phyloP scores from a whole-genome alignment of 2,113 vertebrate genomes.

The Buteo buteo region DNA sequence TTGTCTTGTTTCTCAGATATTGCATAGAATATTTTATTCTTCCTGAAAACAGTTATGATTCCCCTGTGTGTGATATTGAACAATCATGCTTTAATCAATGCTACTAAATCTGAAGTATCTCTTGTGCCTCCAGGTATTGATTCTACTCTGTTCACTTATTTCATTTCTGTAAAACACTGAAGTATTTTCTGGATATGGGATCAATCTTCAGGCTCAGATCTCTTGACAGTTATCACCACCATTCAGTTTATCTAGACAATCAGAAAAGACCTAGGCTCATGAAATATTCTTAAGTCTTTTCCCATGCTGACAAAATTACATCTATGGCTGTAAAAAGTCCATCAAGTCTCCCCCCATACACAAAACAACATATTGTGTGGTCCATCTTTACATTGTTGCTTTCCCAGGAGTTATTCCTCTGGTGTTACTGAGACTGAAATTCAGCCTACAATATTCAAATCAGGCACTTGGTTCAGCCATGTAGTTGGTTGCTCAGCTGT shows the following conservation, averaged over 20 bases:
- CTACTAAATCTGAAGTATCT: constrained; percentile 24
- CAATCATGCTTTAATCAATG: constrained; percentile 52
- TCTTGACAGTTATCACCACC: neutral
- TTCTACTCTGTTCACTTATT: neutral
- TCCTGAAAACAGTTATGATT: constrained; percentile 27
- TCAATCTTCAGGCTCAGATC: neutral
- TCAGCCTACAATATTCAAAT: neutral
- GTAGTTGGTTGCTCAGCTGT: neutral
- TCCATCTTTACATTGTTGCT: neutral
- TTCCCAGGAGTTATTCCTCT: neutral
- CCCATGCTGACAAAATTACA: neutral
- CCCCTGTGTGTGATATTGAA: constrained; percentile 4
- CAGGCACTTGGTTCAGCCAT: neutral
- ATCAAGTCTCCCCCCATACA: neutral
- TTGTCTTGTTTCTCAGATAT: neutral
- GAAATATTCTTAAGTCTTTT: neutral
- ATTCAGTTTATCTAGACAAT: neutral
- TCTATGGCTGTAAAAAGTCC: neutral
- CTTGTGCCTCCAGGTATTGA: constrained; percentile 16
- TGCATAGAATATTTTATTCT: constrained; percentile 12
- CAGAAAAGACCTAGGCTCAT: neutral
- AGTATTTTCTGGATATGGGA: neutral
- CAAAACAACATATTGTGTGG: neutral
- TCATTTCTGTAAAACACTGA: neutral
- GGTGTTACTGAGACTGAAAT: neutral